A percentile compares a stretch with the other conserved stretches of the same genome.
Conservation (phyloP, 2,888 invertebrate species). For the Chelonus formosanus region DNA sequence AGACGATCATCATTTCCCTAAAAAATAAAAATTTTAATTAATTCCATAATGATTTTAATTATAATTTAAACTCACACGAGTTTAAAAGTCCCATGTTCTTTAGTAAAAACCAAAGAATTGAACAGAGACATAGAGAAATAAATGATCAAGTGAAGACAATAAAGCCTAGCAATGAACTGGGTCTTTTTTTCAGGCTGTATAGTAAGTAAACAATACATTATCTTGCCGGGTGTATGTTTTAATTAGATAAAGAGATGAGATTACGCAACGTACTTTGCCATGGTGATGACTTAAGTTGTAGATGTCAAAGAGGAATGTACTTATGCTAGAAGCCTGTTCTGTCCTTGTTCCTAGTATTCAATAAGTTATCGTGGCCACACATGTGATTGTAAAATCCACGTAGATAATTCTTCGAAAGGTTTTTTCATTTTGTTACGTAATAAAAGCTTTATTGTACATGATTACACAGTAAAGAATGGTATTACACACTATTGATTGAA, state of each 20-base stretch:
- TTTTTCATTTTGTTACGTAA: conserved; percentile 6
- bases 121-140: conserved; percentile 51
- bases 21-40: conserved; percentile 42
- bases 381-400: not conserved
- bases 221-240: conserved; percentile 40
- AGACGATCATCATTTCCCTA: conserved; percentile 91
- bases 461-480: too few species aligned
- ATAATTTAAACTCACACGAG: conserved; percentile 50
- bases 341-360: not conserved
- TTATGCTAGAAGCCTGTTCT: not conserved
- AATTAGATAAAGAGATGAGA: conserved; percentile 53
- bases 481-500: conserved; percentile 6
- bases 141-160: conserved; percentile 18
- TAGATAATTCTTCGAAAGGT: not conserved
- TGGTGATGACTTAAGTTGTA: conserved; percentile 49
- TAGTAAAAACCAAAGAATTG: conserved; percentile 49
- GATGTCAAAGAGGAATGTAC: conserved; percentile 1
- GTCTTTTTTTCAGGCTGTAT: conserved; percentile 9
- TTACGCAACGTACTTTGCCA: conserved; percentile 63
- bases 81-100: conserved; percentile 55
- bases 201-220: conserved; percentile 51
- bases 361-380: not conserved
- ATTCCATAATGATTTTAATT: not conserved
- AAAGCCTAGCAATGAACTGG: conserved; percentile 18
- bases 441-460: not conserved